Percentiles rank a stretch among this genome's conserved stretches.
Evolutionary conservation across 1,140 invertebrate genomes (phyloP).

Genomic region (Macrosteles quadrilineatus): DNA sequence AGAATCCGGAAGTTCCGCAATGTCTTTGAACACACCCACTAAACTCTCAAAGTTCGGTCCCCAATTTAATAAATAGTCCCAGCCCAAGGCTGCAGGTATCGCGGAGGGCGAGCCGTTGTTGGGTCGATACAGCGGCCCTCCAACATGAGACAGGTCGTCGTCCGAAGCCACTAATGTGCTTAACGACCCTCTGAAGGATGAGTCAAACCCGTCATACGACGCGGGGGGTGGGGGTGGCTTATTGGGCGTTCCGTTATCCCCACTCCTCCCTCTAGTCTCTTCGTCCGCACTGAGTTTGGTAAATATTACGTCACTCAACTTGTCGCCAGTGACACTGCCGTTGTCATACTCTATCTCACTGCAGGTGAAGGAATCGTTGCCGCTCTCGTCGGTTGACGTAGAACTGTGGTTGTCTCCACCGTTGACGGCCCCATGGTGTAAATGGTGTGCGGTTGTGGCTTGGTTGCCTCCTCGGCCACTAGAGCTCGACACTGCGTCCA

Average conservation of each 20-base stretch:
- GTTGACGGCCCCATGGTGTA: constrained; percentile 40
- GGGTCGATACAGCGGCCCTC: constrained; percentile 65
- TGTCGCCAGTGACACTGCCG: constrained; percentile 77
- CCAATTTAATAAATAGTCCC: constrained; percentile 95
- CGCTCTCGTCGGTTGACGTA: constrained; percentile 91
- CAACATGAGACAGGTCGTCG: constrained; percentile 73
- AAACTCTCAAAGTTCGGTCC: constrained; percentile 94
- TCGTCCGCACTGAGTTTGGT: constrained; percentile 68
- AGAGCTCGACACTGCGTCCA: constrained; percentile 91
- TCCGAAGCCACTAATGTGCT: constrained; percentile 91
- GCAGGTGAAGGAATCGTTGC: constrained; percentile 96
- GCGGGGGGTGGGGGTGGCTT: constrained; percentile 49
- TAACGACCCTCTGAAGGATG: constrained; percentile 88
- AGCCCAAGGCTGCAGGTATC: constrained; percentile 69
- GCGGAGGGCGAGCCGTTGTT: constrained; percentile 73
- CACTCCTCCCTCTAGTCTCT: constrained; percentile 44
- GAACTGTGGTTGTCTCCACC: constrained; percentile 66
- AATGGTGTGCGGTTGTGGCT: constrained; percentile 57
- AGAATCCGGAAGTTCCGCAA: constrained; percentile 84
- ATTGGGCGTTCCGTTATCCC: constrained; percentile 35
- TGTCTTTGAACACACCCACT: constrained; percentile 94
- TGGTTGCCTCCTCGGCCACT: constrained; percentile 61
- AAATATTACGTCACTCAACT: constrained; percentile 66
- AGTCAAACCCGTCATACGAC: constrained; percentile 88
- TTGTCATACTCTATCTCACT: constrained; percentile 98